Percentiles rank a stretch among this genome's conserved stretches.
Conservation (phyloP, 2,888 invertebrate species). For the Trachelus troglodyta region DNA sequence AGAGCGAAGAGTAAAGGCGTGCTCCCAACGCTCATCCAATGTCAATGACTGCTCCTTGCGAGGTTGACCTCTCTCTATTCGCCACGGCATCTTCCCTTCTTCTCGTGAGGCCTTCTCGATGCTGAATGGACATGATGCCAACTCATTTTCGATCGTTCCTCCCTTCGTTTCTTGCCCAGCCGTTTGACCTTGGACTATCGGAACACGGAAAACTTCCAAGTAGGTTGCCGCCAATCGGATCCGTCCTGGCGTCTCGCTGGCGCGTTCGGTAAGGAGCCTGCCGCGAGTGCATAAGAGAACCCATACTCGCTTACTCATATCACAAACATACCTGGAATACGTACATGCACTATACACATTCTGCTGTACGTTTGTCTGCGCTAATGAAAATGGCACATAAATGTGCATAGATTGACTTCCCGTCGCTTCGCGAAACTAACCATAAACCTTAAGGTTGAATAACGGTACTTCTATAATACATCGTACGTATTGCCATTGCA, state of each 20-base stretch:
- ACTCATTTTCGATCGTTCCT: neutral
- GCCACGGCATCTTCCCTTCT: slow-evolving; percentile 42
- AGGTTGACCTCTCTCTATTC: slow-evolving; percentile 49
- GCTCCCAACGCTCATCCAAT: slow-evolving; percentile 44
- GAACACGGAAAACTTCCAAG: neutral
- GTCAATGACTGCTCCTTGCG: slow-evolving; percentile 55
- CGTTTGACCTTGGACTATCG: neutral
- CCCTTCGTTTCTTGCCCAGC: neutral
- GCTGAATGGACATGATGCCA: neutral
- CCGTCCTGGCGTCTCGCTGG: neutral
- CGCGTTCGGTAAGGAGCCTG: neutral
- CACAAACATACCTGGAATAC: neutral
- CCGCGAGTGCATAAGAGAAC: neutral
- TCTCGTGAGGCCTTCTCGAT: slow-evolving; percentile 5
- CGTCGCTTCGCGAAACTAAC: slow-evolving; percentile 31
- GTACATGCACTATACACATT: neutral
- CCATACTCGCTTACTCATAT: neutral
- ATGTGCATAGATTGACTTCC: neutral
- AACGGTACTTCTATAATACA: slow-evolving; percentile 48
- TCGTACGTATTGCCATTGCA: slow-evolving; percentile 14
- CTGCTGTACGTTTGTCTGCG: neutral
- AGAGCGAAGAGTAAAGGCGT: slow-evolving; percentile 43
- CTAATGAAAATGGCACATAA: neutral
- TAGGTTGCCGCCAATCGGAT: neutral
- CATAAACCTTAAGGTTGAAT: slow-evolving; percentile 58